Base-by-base conservation (phyloP, 2,797 vertebrate species). In the Hylomyscus alleni region DNA sequence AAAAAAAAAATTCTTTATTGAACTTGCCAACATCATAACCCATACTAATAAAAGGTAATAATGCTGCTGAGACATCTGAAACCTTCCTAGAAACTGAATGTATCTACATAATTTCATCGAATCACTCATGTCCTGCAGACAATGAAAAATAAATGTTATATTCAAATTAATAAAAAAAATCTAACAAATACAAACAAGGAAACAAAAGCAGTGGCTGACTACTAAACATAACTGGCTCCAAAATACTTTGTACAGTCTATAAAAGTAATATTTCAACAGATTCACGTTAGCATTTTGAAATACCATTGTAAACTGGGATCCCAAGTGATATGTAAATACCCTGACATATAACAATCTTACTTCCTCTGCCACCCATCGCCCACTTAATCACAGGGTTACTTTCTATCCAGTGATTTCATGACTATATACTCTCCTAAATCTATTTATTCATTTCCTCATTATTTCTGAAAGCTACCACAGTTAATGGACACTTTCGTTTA, bases 91-190 rank as follows among this genome's bases (percentile, higher is more conserved):
- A 12, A 77, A 12, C 65, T 91, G 1, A 19, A 44, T 12, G 62
- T 3, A 89, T 40, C 12, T 2, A 24, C 75, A 75, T 60, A 37
- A 62, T 47, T 12, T 65, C 20, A 84, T 47, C 11, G 44, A 93
- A 50, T 11, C 1, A 5, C 40, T 26, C 1, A 14, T 24, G 37
- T 4, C 34, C 31, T 31, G 0, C 0, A 13, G n/a, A 50, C 76
- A 93, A 52, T 72, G 19, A 89, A 69, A 52, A 22, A 62, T 62
- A 82, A 60, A 31, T n/a, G 2, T 24, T 72, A 56, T 13, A 44
- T 29, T 81, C 56, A 92, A 89, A 86, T 22, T 37, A 37, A 72
- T 20, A 72, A 17, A 81, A 54, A 86, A 86, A 52, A 73, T 62
- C 17, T 15, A 34, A 83, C 5, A 80, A 60, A 47, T 2, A n/a